phyloP scores from a whole-genome alignment of 2,113 vertebrate species.

The Scalopus aquaticus region DNA sequence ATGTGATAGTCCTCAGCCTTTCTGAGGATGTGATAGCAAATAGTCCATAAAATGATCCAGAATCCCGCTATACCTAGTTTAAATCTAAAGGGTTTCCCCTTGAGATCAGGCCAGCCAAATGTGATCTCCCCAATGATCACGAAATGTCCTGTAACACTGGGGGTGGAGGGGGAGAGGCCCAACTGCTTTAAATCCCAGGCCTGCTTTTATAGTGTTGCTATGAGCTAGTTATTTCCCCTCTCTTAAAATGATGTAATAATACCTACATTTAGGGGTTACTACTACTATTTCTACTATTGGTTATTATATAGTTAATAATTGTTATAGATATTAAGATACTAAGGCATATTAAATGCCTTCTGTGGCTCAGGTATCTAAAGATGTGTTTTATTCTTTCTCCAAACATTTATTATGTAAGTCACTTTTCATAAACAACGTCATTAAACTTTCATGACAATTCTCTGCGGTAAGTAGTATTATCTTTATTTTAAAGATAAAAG shows the following conservation, averaged over 20 bases:
- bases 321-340: neutral
- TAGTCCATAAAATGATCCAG: neutral
- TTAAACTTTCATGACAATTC: constrained; percentile 45
- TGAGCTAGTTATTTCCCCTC: constrained; percentile 9
- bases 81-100: neutral
- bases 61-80: neutral
- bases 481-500: constrained; percentile 47
- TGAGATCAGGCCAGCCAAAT: neutral
- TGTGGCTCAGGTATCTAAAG: constrained; percentile 28
- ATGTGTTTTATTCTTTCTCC: constrained; percentile 15
- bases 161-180: neutral
- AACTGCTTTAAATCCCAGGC: neutral
- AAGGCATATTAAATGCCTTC: constrained; percentile 26
- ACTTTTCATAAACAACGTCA: constrained; percentile 5
- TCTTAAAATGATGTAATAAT: constrained; percentile 30
- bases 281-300: neutral
- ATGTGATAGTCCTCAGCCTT: no score
- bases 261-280: neutral
- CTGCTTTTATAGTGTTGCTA: neutral
- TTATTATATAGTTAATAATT: neutral
- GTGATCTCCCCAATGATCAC: neutral
- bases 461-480: constrained; percentile 28
- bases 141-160: neutral
- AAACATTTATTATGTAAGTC: constrained; percentile 42
- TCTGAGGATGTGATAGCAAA: no score